Conservation (phyloP, 2,113 vertebrate species). For the Nesogale talazaci region DNA sequence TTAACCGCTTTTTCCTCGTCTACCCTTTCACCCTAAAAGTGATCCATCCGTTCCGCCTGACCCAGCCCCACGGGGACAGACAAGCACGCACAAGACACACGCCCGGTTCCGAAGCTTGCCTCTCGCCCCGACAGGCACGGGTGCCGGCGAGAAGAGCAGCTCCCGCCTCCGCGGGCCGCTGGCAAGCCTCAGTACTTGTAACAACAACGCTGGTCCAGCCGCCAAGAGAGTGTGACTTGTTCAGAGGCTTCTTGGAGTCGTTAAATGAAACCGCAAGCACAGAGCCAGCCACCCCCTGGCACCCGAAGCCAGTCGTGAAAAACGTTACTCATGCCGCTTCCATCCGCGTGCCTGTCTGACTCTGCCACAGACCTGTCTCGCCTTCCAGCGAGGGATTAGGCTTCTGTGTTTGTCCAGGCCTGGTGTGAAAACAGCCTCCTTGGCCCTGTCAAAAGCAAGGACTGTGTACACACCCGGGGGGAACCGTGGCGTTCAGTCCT, state of each 20-base stretch:
- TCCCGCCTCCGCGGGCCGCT: not conserved
- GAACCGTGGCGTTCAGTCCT: not conserved
- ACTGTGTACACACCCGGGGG: not conserved
- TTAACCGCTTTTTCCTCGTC: conserved; percentile 64
- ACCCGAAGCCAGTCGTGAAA: not conserved
- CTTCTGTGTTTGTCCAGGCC: not conserved
- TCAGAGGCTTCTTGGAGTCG: conserved; percentile 31
- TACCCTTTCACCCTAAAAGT: conserved; percentile 41
- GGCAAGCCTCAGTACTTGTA: conserved; percentile 1
- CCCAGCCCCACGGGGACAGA: not conserved
- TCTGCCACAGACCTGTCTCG: not conserved
- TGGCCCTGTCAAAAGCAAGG: not conserved
- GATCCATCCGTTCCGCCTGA: not conserved
- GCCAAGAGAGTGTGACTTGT: conserved; percentile 49
- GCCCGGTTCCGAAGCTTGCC: not conserved
- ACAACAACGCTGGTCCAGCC: not conserved
- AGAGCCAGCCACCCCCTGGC: not conserved
- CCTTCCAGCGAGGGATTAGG: conserved; percentile 51
- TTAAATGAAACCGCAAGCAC: conserved; percentile 38
- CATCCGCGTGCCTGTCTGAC: not conserved
- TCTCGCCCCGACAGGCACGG: not conserved
- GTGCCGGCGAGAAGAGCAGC: not conserved
- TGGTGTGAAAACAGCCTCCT: not conserved
- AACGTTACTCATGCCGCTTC: conserved; percentile 46
- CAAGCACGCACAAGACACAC: too few species aligned